Evolutionary conservation across 2,113 vertebrate species (phyloP).

Genomic region (Heptranchias perlo): DNA sequence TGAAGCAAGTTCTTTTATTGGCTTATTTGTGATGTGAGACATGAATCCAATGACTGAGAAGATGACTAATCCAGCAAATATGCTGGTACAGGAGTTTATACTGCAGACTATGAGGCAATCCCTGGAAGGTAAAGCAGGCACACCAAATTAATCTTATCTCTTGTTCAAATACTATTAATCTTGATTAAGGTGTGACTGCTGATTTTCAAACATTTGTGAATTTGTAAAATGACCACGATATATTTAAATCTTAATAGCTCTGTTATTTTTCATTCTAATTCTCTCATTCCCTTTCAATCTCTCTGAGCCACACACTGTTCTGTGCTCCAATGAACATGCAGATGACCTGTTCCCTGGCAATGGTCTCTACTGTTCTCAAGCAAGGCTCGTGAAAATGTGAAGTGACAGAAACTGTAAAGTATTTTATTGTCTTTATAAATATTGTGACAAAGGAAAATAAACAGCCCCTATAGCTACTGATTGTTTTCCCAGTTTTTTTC

Average conservation of each 20-base stretch:
- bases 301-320: not conserved
- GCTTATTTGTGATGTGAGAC: constrained; percentile 79
- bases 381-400: not conserved
- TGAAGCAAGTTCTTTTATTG: constrained; percentile 73
- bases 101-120: constrained; percentile 82
- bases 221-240: not conserved
- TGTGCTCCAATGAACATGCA: not conserved
- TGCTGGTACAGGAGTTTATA: constrained; percentile 81
- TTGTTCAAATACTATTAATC: not conserved
- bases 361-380: not conserved
- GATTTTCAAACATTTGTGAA: not conserved
- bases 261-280: not conserved
- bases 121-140: constrained; percentile 48
- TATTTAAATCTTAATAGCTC: not conserved
- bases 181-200: not conserved
- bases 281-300: not conserved
- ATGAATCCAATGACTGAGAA: constrained; percentile 90
- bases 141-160: not conserved
- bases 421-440: constrained; percentile 9
- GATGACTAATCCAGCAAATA: constrained; percentile 84
- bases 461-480: too few species aligned
- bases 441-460: not conserved
- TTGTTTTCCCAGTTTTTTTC: not conserved
- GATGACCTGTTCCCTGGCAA: not conserved
- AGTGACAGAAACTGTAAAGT: not conserved